phyloP scores from a whole-genome alignment of 1,140 invertebrate genomes.

The Diprion similis region DNA sequence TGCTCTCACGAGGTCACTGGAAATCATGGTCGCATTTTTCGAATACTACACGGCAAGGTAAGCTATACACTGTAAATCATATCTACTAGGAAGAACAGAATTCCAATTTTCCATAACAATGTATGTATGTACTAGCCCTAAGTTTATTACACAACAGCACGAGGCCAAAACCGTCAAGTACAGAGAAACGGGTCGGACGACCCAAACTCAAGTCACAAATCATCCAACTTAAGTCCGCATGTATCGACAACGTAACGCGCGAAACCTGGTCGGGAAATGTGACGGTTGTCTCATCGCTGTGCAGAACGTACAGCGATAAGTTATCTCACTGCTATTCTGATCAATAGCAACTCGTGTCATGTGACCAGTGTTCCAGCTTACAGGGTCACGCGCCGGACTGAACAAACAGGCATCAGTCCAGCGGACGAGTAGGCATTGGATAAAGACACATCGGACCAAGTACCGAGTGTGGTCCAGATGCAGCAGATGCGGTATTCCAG shows the following conservation, averaged over 20 bases:
- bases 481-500: constrained; percentile 9
- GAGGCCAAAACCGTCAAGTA: not conserved
- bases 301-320: too few relatives aligned
- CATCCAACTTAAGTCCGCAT: not conserved
- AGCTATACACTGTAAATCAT: constrained; percentile 28
- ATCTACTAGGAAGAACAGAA: not conserved
- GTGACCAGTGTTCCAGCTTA: too few relatives aligned
- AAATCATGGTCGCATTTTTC: constrained; percentile 80
- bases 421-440: too few relatives aligned
- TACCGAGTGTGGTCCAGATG: too few relatives aligned
- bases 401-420: too few relatives aligned
- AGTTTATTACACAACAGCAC: not conserved
- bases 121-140: not conserved
- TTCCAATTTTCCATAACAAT: not conserved
- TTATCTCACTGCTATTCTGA: too few relatives aligned
- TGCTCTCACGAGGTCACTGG: constrained; percentile 76
- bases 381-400: too few relatives aligned
- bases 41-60: constrained; percentile 81
- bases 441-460: too few relatives aligned
- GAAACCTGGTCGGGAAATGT: too few relatives aligned
- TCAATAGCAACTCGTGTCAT: too few relatives aligned
- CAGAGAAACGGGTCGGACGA: not conserved
- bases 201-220: not conserved
- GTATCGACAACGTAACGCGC: too few relatives aligned
- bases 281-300: too few relatives aligned